These are phyloP conservation scores for Colostygia pectinataria DNA, from an alignment of 2,888 invertebrate species.

Conservation along the genomic window DNA sequence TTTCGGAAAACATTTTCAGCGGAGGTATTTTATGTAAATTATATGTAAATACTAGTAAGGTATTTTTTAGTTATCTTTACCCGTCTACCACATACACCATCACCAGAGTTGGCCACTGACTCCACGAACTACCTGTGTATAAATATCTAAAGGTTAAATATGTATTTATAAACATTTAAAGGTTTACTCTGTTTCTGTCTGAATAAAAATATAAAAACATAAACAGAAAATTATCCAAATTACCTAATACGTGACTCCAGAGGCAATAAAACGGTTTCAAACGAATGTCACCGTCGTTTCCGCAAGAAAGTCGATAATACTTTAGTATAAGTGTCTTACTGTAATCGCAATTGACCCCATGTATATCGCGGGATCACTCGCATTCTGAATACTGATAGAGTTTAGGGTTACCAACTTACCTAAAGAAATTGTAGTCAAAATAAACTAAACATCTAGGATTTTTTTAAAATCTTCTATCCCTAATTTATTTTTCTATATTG, in stretches of 20 bases:
- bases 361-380: slow-evolving; percentile 46
- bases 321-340: slow-evolving; percentile 37
- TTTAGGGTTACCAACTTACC: slow-evolving; percentile 24
- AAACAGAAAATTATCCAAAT: slow-evolving; percentile 13
- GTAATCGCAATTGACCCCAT: slow-evolving; percentile 53
- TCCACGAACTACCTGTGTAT: too few relatives aligned
- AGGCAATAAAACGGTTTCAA: slow-evolving; percentile 7
- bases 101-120: too few relatives aligned
- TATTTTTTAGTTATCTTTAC: too few relatives aligned
- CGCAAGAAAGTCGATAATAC: slow-evolving; percentile 31
- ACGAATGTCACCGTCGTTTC: slow-evolving; percentile 22
- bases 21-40: too few relatives aligned
- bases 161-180: not conserved
- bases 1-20: too few relatives aligned
- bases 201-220: slow-evolving; percentile 7
- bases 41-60: too few relatives aligned
- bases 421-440: too few relatives aligned
- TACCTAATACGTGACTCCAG: slow-evolving; percentile 15
- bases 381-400: slow-evolving; percentile 58
- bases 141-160: too few relatives aligned
- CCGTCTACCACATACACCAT: too few relatives aligned
- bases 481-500: too few relatives aligned
- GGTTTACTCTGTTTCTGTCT: not conserved
- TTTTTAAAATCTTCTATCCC: too few relatives aligned
- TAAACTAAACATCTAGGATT: too few relatives aligned